These are phyloP conservation scores for Junco hyemalis DNA, from an alignment of 2,113 vertebrate genomes.

Conservation along the genomic window DNA sequence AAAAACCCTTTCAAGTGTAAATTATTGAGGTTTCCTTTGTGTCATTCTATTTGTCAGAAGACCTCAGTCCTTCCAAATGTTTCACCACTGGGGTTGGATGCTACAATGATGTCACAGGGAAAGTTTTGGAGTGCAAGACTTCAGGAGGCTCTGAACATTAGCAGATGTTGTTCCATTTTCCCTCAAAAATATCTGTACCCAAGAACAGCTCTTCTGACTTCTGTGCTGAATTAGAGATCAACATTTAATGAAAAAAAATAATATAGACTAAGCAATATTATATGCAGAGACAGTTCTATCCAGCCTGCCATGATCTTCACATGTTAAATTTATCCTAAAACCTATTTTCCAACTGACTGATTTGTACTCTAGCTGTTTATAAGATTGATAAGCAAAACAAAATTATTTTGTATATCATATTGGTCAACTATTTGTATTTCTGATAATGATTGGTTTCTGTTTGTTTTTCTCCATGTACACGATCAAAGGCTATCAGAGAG, in stretches of 20 bases:
- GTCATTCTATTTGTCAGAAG: not conserved
- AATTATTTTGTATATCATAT: not conserved
- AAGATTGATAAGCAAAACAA: not conserved
- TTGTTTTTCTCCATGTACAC: not conserved
- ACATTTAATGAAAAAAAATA: not conserved
- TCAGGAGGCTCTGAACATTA: not conserved
- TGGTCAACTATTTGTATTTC: not conserved
- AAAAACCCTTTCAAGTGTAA: not conserved
- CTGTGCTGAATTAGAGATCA: not conserved
- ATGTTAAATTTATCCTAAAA: not conserved
- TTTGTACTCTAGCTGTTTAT: not conserved
- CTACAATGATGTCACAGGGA: not conserved
- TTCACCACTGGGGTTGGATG: not conserved
- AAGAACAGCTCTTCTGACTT: not conserved
- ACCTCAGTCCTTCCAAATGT: not conserved
- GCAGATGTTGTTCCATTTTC: not conserved
- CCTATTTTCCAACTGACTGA: not conserved
- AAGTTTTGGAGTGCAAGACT: not conserved
- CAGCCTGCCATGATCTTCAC: not conserved
- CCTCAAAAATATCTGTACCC: not conserved
- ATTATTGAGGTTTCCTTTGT: not conserved
- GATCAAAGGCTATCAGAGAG: conserved; percentile 7
- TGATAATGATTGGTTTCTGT: not conserved
- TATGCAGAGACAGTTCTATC: not conserved
- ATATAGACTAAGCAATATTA: not conserved